Percentiles rank a stretch among this genome's conserved stretches.
phyloP scores from a whole-genome alignment of 2,797 vertebrate genomes.

The Hypotaenidia philippensis region DNA sequence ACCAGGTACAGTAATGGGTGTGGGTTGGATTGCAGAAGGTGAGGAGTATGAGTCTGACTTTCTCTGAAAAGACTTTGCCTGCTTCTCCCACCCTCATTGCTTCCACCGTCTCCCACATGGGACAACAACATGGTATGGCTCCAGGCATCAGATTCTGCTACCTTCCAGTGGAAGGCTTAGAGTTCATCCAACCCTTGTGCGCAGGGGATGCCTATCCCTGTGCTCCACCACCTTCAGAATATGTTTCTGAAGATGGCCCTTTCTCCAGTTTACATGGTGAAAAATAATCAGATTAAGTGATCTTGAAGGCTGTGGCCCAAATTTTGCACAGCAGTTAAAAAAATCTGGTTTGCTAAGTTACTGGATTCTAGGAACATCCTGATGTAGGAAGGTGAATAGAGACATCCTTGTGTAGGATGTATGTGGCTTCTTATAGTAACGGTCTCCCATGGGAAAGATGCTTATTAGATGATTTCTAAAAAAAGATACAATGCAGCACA shows the following conservation, averaged over 20 bases:
- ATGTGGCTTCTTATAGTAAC: background rate
- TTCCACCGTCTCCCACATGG: background rate
- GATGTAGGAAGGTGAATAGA: background rate
- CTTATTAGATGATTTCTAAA: conserved; percentile 1
- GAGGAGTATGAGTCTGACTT: background rate
- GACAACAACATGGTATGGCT: fast-evolving
- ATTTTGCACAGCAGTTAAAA: background rate
- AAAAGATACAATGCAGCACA: background rate
- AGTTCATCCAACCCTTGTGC: background rate
- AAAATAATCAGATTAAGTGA: background rate
- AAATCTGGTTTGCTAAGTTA: background rate
- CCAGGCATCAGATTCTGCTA: background rate
- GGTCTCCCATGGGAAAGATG: background rate
- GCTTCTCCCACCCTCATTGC: background rate
- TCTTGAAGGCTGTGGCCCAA: background rate
- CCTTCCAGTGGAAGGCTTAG: background rate
- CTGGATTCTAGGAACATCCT: background rate
- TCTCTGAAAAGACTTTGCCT: background rate
- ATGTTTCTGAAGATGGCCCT: background rate
- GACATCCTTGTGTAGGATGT: background rate
- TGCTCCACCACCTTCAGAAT: background rate
- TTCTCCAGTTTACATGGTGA: background rate
- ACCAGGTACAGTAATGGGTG: fast-evolving
- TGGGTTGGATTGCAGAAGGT: background rate
- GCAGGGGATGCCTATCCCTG: background rate